A percentile compares a stretch with the other conserved stretches of the same genome.
Evolutionary conservation across 2,113 vertebrate genomes (phyloP).

Genomic region (Zapus hudsonius): DNA sequence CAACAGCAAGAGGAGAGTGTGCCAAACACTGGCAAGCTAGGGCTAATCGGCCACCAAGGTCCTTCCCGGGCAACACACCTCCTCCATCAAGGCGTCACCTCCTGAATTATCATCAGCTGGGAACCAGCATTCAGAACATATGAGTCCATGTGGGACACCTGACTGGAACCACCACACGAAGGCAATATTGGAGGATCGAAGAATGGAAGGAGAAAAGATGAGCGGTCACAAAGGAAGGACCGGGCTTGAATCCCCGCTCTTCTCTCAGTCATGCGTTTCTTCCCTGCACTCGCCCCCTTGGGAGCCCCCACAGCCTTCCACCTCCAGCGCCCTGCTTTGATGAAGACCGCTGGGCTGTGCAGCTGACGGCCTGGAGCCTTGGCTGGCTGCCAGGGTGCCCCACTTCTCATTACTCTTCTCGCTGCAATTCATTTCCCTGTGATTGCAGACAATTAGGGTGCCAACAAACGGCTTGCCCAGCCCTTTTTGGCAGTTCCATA

Average conservation of each 20-base stretch:
- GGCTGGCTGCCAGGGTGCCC: conserved; percentile 58
- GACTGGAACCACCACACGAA: background rate
- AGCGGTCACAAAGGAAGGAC: background rate
- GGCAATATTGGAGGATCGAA: background rate
- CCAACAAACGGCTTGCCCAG: conserved; percentile 53
- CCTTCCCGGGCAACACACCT: no score
- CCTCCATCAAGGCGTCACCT: no score
- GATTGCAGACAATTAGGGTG: conserved; percentile 74
- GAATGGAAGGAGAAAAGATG: background rate
- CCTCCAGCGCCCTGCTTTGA: background rate
- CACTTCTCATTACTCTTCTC: conserved; percentile 62
- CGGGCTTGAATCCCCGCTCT: background rate
- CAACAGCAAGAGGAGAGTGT: no score
- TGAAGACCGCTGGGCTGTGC: background rate
- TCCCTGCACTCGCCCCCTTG: background rate
- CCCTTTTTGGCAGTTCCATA: conserved; percentile 58
- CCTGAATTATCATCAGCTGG: no score
- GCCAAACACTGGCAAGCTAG: no score
- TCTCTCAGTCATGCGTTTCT: background rate
- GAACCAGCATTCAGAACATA: no score
- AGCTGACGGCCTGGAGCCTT: conserved; percentile 22
- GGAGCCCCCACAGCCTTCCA: background rate
- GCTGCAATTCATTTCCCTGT: conserved; percentile 69
- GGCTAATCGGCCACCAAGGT: no score
- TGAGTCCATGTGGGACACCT: no score